Evolutionary conservation across 2,888 invertebrate species (phyloP), one percentile per base, ranked within the genome.

Genomic region (Drosophila ezoana): DNA sequence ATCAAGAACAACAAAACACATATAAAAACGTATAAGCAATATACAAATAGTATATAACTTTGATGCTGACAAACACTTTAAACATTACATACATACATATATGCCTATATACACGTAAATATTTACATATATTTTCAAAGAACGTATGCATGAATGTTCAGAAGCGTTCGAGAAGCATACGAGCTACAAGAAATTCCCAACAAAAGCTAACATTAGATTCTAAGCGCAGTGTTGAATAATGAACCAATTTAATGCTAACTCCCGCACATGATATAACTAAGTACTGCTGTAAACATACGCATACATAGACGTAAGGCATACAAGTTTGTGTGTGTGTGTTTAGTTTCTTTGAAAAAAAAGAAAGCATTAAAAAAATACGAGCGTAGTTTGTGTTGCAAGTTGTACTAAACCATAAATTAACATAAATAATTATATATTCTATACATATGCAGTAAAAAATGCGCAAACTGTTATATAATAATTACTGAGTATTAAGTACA

Each of bases 41-140:
- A 71, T 49, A 72, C 60, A 72, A 43, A 67, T 60, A 69, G 68
- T 75, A 74, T 73, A 59, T 63, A 75, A 72, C 64, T 78, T 73
- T 73, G 63, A 79, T 84, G 81, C 76, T 65, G 33, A 11, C 41
- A 41, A 33, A 47, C 38, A 38, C 32, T 20, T 16, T 4, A 18
- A 18, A 18, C 18, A 18, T 33, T 37, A 33, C 49, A 57, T 72
- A 65, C 60, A 66, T 54, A 74, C 14, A 18, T n/a, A 40, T 33
- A 57, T 28, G 65, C 40, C 35, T 53, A 35, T 38, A 62, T 56
- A 59, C 11, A 40, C 8, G 35, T 28, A 59, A 23, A 59, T 51
- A 65, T 58, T 65, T 44, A 57, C 38, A 69, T 47, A 59, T 77
- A 77, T 80, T 66, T 60, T 45, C 37, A 66, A 32, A 51, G 33